Evolutionary conservation across 2,888 invertebrate species (phyloP), one percentile per base, ranked within the genome.

Genomic region (Ormyrus rosae): DNA sequence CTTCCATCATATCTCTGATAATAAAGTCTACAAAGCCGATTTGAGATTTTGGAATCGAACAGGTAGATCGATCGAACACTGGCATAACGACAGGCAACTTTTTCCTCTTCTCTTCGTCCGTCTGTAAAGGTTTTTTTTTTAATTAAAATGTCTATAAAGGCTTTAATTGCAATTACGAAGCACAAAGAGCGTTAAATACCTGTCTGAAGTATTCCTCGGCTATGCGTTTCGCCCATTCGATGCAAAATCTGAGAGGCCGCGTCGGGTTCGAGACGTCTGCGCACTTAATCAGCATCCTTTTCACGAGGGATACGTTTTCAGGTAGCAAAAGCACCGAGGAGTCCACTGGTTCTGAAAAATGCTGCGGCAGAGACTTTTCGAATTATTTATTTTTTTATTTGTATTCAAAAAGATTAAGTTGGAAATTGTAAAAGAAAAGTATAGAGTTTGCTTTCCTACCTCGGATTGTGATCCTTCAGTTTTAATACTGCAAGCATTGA

Each of bases 181-280:
- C 34, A 4, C 4, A 34, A 34, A 2, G 34, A 34, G 34, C 3
- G 34, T 34, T 34, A 34, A 34, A 34, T 87, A 94, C 94, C 92
- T 95, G 99, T 86, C 95, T 94, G 92, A 98, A 99, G 91, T 99
- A 99, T 90, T 99, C 99, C 89, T 99, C 98, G 0, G 99, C 98
- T 84, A 99, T 99, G 87, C 98, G 93, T 85, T 95, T 93, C 0
- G 98, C 97, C 99, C 99, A 99, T 91, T 98, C 97, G 61, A 96
- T 94, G 86, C 96, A 96, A 83, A 94, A 93, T 83, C 94, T 93
- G 86, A 97, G 93, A 0, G 98, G 98, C 79, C 99, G 92, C 2
- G 97, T 96, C 0, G 99, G 99, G 92, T 99, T 99, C 82, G 98
- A 98, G 50, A 99, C 98, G 91, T 99, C 99, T 0, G 99, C 98